Evolutionary conservation across 2,888 invertebrate genomes (phyloP), one percentile per base, ranked within the genome.

Genomic region (Lumbricus terrestris): DNA sequence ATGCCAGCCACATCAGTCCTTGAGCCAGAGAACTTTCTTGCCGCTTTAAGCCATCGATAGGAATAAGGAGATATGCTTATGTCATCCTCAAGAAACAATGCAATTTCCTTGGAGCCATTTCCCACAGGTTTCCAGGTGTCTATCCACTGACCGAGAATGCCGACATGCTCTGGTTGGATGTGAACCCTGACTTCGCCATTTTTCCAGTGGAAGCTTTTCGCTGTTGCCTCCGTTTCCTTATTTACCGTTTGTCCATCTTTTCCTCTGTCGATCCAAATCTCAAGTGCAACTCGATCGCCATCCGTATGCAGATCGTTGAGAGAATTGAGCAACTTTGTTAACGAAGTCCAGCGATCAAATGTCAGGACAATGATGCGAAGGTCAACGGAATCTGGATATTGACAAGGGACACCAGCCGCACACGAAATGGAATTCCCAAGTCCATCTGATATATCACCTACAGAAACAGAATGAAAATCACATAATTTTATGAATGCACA

Each of bases 71-170:
- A 90, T 29, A 91, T 37, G 85, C 92, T 92, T 20, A 93, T 29
- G 90, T 94, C 94, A 89, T 94, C 94, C 85, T 94, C 93, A 15
- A 94, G 89, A 42, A 94, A 92, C 0, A 94, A 90, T 5, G 92
- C 93, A 54, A 93, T 93, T 91, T 94, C 94, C 23, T 93, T 35
- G 8, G 85, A 85, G 20, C 85, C 37, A 85, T 85, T 85, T 35
- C 33, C 35, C 23, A 18, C 89, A 0, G 93, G 93, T 37, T 91
- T 90, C 94, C 94, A 94, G 0, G 93, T 93, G 8, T 91, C 88
- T 23, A 92, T 88, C 92, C 92, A 92, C 88, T 92, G 92, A 20
- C 92, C 92, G 18, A 90, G 38, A 38, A 92, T 90, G 47, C 92
- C 92, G 8, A 90, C 92, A 69, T 92, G 92, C 18, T 83, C 82